These are phyloP conservation scores for Altica lythri DNA, from an alignment of 2,888 invertebrate genomes.

Conservation along the genomic window DNA sequence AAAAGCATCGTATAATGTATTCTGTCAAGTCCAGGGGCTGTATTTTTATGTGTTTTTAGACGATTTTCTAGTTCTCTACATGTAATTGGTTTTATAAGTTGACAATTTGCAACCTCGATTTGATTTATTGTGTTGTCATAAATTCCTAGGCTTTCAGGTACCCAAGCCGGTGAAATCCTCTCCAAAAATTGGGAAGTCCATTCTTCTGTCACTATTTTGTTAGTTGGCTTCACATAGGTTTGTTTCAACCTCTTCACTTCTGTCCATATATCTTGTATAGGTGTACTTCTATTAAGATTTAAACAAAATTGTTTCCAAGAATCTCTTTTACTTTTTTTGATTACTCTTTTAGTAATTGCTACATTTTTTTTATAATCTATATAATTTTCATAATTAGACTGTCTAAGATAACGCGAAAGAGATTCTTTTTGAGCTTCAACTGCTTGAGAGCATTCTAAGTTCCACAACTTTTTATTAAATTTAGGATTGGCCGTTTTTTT, in stretches of 20 bases:
- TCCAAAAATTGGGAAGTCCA: too few species aligned
- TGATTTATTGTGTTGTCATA: too few species aligned
- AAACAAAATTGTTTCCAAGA: background rate
- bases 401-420: background rate
- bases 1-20: too few species aligned
- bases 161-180: too few species aligned
- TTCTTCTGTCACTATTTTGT: background rate
- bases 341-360: background rate
- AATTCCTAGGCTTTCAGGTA: too few species aligned
- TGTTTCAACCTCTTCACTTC: background rate
- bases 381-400: background rate
- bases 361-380: background rate
- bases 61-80: too few species aligned
- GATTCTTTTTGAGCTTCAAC: background rate
- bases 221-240: background rate
- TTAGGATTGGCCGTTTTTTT: background rate
- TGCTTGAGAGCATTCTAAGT: background rate
- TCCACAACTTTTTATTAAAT: background rate
- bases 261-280: background rate
- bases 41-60: too few species aligned
- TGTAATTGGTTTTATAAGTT: too few species aligned
- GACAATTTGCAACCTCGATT: too few species aligned
- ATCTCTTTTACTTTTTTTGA: background rate
- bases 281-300: background rate
- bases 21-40: too few species aligned